These are phyloP conservation scores for Ochlodes sylvanus DNA, from an alignment of 2,888 invertebrate species.

Conservation along the genomic window DNA sequence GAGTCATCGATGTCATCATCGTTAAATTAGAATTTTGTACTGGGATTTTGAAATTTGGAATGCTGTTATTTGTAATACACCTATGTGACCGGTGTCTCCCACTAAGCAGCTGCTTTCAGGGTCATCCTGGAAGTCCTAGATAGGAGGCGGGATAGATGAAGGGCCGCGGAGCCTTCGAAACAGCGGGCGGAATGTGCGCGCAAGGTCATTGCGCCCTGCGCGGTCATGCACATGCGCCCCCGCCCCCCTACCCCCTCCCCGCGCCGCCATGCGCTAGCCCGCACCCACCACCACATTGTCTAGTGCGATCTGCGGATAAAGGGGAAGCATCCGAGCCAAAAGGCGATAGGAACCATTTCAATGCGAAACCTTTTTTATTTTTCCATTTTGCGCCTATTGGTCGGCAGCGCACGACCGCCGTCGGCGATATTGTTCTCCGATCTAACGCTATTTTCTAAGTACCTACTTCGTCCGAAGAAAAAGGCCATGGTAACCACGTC, in stretches of 20 bases:
- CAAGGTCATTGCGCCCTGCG: constrained; percentile 85
- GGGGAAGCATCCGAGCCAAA: constrained; percentile 71
- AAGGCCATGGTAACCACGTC: constrained; percentile 55
- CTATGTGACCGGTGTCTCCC: neutral
- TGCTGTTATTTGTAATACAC: neutral
- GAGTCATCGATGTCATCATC: constrained; percentile 24
- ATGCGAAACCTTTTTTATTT: constrained; percentile 75
- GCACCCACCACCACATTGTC: constrained; percentile 74
- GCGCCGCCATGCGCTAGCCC: constrained; percentile 46
- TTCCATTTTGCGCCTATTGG: constrained; percentile 55
- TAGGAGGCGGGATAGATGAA: constrained; percentile 62
- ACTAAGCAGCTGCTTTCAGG: neutral
- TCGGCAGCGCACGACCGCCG: constrained; percentile 67
- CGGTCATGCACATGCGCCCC: constrained; percentile 80
- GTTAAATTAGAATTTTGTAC: neutral
- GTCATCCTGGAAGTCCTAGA: constrained; percentile 49
- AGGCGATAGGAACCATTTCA: constrained; percentile 76
- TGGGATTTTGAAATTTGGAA: neutral
- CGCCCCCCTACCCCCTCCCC: constrained; percentile 49
- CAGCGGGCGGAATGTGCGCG: constrained; percentile 76
- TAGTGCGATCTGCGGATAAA: constrained; percentile 81
- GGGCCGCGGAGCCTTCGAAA: constrained; percentile 72
- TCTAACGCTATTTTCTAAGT: constrained; percentile 76
- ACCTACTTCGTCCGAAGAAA: constrained; percentile 56
- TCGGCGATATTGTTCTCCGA: constrained; percentile 66